phyloP scores from a whole-genome alignment of 2,113 vertebrate genomes.

The Peromyscus maniculatus region DNA sequence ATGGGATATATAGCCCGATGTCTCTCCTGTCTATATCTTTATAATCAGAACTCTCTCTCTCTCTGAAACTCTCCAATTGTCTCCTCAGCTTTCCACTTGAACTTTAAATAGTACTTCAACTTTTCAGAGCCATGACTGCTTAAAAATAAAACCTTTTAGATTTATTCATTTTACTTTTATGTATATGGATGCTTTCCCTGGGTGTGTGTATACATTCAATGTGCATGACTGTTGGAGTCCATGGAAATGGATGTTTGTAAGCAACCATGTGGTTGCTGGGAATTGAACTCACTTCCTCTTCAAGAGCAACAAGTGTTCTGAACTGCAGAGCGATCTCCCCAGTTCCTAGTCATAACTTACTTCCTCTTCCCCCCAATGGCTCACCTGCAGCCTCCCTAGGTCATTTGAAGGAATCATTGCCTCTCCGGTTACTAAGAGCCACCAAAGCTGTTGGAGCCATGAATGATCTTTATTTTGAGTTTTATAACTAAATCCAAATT shows the following conservation, averaged over 20 bases:
- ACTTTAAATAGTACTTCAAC: neutral
- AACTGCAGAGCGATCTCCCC: neutral
- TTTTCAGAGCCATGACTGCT: neutral
- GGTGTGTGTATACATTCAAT: neutral
- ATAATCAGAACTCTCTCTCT: neutral
- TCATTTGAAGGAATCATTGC: neutral
- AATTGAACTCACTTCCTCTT: neutral
- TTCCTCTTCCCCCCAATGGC: neutral
- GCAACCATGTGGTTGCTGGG: neutral
- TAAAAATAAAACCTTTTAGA: neutral
- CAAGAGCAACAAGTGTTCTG: neutral
- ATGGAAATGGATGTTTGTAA: neutral
- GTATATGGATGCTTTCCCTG: neutral
- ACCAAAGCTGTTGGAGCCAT: neutral
- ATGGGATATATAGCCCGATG: neutral
- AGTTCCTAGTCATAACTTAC: neutral
- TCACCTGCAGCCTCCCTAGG: neutral
- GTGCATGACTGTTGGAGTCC: neutral
- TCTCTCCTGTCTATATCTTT: neutral
- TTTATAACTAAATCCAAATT: neutral
- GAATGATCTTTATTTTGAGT: neutral
- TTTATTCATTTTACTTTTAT: neutral
- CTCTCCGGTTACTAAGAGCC: neutral
- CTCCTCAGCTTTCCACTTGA: neutral
- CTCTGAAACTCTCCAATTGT: neutral